phyloP scores from a whole-genome alignment of 1,140 invertebrate species.

The Lepidurus arcticus region DNA sequence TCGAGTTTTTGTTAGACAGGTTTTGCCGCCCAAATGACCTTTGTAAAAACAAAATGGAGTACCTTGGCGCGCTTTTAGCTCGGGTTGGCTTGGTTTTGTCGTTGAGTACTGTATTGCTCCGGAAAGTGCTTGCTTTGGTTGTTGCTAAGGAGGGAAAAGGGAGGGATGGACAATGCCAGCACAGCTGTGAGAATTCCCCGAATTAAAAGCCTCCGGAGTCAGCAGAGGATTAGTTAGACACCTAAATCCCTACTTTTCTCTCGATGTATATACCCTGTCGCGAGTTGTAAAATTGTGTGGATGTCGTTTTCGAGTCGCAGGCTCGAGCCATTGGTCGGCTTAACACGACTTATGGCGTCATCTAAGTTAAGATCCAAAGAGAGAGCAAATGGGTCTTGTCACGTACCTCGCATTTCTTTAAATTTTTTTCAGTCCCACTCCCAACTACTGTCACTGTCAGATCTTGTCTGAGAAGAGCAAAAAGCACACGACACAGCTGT shows the following conservation, averaged over 20 bases:
- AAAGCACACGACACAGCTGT: too few relatives aligned
- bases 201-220: slow-evolving; percentile 9
- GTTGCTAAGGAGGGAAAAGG: neutral
- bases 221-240: slow-evolving; percentile 4
- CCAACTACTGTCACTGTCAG: neutral
- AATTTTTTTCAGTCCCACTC: neutral
- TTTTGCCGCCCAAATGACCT: too few relatives aligned
- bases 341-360: slow-evolving; percentile 10
- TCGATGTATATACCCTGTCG: neutral
- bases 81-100: too few relatives aligned
- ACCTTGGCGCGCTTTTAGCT: too few relatives aligned
- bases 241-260: slow-evolving; percentile 5
- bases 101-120: too few relatives aligned
- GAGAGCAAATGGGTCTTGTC: neutral
- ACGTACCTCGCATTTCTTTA: slow-evolving; percentile 1
- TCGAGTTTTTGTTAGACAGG: too few relatives aligned
- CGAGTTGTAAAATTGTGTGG: slow-evolving; percentile 9
- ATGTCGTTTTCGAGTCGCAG: neutral
- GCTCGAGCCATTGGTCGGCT: neutral
- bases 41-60: too few relatives aligned
- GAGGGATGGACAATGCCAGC: neutral
- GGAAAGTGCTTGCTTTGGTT: neutral
- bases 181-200: slow-evolving; percentile 14
- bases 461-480: too few relatives aligned
- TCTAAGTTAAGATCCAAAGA: slow-evolving; percentile 19